phyloP scores from a whole-genome alignment of 2,797 vertebrate genomes.

The Propithecus deckenii region DNA sequence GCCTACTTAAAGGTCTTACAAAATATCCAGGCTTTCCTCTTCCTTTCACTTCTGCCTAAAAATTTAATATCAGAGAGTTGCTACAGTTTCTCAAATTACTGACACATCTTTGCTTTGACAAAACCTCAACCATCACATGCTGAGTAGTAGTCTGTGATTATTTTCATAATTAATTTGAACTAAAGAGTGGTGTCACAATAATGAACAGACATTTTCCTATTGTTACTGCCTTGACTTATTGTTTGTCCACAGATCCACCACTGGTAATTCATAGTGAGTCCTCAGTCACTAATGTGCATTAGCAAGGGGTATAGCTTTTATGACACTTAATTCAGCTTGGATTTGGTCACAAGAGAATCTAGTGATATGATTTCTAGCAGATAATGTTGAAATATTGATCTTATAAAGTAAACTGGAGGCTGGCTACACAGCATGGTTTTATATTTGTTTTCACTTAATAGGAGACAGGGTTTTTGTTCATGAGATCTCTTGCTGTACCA shows the following conservation, averaged over 20 bases:
- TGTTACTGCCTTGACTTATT: neutral
- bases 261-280: neutral
- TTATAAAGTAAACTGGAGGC: conserved; percentile 20
- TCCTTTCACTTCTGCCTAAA: conserved; percentile 2
- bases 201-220: neutral
- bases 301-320: conserved; percentile 6
- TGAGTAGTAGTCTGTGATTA: neutral
- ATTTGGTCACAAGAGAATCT: conserved; percentile 41
- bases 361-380: conserved; percentile 43
- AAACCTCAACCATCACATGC: neutral
- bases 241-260: conserved; percentile 4
- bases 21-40: neutral
- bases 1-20: conserved; percentile 21
- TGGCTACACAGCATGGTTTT: conserved; percentile 30
- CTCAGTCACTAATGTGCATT: neutral
- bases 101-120: conserved; percentile 4
- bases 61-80: conserved; percentile 22
- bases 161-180: conserved; percentile 55
- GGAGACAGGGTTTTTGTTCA: conserved; percentile 27
- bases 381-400: conserved; percentile 56
- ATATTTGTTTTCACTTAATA: conserved; percentile 64
- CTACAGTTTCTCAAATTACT: conserved; percentile 3
- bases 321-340: conserved; percentile 39
- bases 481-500: conserved; percentile 11
- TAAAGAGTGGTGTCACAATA: neutral